These are phyloP conservation scores for Chymomyza costata DNA, from an alignment of 1,140 invertebrate genomes.

Conservation along the genomic window DNA sequence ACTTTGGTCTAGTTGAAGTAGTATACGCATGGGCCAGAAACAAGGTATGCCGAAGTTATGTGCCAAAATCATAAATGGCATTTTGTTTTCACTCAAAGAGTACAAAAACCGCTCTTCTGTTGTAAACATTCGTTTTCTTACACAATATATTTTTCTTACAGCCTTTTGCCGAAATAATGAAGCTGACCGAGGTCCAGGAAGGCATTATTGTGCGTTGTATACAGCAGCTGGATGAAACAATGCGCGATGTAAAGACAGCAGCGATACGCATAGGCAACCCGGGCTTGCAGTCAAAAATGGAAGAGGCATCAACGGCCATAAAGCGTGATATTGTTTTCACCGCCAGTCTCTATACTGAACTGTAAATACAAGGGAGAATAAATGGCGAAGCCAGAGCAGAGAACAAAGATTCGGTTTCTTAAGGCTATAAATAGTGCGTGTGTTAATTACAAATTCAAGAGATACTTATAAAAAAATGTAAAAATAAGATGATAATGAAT, in stretches of 20 bases:
- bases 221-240: conserved; percentile 94
- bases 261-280: conserved; percentile 95
- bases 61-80: too few species aligned
- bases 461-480: conserved; percentile 57
- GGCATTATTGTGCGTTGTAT: conserved; percentile 99
- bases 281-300: conserved; percentile 94
- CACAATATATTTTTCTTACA: conserved; percentile 1
- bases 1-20: conserved; percentile 94
- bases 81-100: too few species aligned
- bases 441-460: conserved; percentile 57
- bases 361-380: conserved; percentile 25
- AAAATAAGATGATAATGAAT: conserved; percentile 29
- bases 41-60: conserved; percentile 78
- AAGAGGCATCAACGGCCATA: conserved; percentile 93
- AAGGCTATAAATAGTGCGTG: conserved; percentile 50
- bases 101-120: too few species aligned
- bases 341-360: conserved; percentile 92
- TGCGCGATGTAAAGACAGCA: conserved; percentile 94
- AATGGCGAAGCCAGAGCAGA: conserved; percentile 7
- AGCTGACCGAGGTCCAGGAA: conserved; percentile 95
- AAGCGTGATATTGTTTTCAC: conserved; percentile 99
- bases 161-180: conserved; percentile 95
- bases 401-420: conserved; percentile 31
- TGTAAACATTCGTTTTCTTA: too few species aligned
- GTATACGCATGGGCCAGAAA: conserved; percentile 97